A percentile compares a stretch with the other conserved stretches of the same genome.
phyloP scores from a whole-genome alignment of 2,113 vertebrate species.

The Lichenostomus cassidix region DNA sequence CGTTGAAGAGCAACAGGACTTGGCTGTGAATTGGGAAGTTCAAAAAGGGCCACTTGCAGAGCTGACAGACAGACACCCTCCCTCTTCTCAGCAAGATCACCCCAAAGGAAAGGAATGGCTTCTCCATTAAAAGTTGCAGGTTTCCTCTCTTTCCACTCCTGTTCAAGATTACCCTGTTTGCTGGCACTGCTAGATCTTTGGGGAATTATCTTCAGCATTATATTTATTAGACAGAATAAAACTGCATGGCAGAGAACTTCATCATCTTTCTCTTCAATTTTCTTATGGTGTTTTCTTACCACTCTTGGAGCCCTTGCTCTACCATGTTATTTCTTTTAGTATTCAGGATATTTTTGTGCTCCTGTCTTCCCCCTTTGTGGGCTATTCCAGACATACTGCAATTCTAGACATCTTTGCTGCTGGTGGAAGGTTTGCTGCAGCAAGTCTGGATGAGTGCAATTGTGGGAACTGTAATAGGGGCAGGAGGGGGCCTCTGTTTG shows the following conservation, averaged over 20 bases:
- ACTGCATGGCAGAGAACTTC: constrained; percentile 6
- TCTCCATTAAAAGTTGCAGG: constrained; percentile 67
- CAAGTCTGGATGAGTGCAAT: neutral
- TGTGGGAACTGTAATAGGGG: constrained; percentile 42
- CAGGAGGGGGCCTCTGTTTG: constrained; percentile 50
- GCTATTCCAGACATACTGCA: constrained; percentile 1
- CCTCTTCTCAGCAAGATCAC: constrained; percentile 57
- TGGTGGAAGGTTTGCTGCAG: constrained; percentile 1
- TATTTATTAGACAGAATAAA: constrained; percentile 56
- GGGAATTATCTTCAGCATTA: constrained; percentile 35
- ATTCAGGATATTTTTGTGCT: neutral
- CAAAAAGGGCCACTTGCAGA: constrained; percentile 61
- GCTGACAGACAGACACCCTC: constrained; percentile 51
- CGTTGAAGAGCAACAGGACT: constrained; percentile 35
- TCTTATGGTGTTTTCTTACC: neutral
- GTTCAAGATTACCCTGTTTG: constrained; percentile 34
- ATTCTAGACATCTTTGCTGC: constrained; percentile 30
- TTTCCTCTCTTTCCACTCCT: constrained; percentile 54
- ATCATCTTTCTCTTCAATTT: constrained; percentile 21
- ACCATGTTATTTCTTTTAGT: neutral
- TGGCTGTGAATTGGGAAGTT: constrained; percentile 56
- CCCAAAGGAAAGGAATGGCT: constrained; percentile 65
- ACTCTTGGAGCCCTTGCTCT: neutral
- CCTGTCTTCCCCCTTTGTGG: neutral
- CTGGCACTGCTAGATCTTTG: constrained; percentile 26